Conservation (phyloP, 1,140 invertebrate genomes). For the Trachymyrmex cornetzi region DNA sequence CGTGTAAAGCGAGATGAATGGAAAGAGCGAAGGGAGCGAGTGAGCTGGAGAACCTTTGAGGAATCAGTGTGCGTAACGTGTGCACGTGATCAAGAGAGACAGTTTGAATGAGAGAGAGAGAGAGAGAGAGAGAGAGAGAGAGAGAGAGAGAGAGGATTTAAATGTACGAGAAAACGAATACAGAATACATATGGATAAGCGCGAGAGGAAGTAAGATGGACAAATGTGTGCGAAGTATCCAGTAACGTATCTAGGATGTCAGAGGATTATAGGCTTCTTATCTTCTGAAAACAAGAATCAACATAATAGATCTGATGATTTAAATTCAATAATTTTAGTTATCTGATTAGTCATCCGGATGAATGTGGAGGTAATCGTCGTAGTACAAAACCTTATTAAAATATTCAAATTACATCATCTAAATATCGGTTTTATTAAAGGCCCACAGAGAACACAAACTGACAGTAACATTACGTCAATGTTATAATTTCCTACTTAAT, state of each 20-base stretch:
- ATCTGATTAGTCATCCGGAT: background rate
- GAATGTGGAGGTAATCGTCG: background rate
- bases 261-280: background rate
- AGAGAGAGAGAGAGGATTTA: background rate
- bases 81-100: conserved; percentile 44
- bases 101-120: background rate
- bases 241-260: conserved; percentile 31
- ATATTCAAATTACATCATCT: background rate
- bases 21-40: background rate
- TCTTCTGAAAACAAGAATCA: background rate
- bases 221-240: background rate
- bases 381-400: background rate
- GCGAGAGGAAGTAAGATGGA: background rate
- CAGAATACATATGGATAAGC: background rate
- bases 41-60: conserved; percentile 15
- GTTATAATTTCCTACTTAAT: too few relatives aligned
- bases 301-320: background rate
- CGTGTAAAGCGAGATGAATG: conserved; percentile 23
- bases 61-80: conserved; percentile 19
- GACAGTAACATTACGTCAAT: too few relatives aligned
- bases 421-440: background rate
- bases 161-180: background rate
- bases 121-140: background rate
- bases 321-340: background rate
- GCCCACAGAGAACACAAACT: too few relatives aligned